These are phyloP conservation scores for Diabrotica virgifera DNA, from an alignment of 1,140 invertebrate genomes.

Conservation along the genomic window DNA sequence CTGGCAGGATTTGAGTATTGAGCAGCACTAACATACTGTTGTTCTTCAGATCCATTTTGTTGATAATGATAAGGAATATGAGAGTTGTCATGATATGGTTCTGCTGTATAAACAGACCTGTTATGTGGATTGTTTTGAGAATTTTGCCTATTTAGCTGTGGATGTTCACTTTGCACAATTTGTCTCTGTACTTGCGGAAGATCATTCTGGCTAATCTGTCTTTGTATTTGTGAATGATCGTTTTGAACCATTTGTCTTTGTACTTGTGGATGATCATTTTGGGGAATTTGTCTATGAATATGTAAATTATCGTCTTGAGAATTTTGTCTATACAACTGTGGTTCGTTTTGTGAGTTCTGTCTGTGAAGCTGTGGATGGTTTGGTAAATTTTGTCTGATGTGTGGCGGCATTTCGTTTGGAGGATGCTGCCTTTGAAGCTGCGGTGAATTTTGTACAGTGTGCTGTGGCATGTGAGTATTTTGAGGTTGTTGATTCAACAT, in stretches of 20 bases:
- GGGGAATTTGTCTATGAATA: neutral
- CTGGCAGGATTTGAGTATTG: conserved; percentile 5
- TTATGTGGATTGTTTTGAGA: conserved; percentile 11
- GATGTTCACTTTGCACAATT: neutral
- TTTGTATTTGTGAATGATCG: neutral
- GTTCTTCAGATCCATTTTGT: neutral
- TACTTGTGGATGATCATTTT: neutral
- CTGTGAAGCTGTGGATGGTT: neutral
- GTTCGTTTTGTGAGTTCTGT: neutral
- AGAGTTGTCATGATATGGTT: neutral
- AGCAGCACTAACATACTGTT: neutral
- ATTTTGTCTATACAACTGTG: neutral
- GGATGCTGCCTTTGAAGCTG: conserved; percentile 1
- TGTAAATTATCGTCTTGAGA: neutral
- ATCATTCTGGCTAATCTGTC: neutral
- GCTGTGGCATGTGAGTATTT: neutral
- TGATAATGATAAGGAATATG: conserved; percentile 1
- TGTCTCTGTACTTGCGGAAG: neutral
- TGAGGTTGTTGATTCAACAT: neutral
- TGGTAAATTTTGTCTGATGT: neutral
- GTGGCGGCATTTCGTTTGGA: conserved; percentile 7
- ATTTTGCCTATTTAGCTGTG: conserved; percentile 5
- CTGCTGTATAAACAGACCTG: neutral
- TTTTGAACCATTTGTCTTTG: neutral
- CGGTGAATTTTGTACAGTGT: neutral